phyloP scores from a whole-genome alignment of 2,797 vertebrate species.

The Diplodus puntazzo region DNA sequence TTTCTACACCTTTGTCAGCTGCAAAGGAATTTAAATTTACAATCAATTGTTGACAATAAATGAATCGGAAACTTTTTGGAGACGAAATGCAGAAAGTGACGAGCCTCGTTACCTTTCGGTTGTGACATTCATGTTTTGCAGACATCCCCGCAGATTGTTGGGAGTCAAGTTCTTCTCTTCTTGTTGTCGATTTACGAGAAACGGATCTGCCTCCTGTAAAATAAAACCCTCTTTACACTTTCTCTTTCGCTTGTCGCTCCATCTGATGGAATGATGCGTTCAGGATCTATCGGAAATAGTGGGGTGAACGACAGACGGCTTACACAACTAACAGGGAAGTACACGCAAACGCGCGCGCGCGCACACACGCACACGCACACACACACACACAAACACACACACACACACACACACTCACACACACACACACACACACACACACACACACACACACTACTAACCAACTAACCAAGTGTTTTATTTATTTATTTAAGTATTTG shows the following conservation, averaged over 20 bases:
- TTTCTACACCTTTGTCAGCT: background rate
- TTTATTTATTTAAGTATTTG: too few species aligned
- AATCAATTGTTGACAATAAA: background rate
- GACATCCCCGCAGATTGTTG: background rate
- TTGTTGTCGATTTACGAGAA: background rate
- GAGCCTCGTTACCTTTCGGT: background rate
- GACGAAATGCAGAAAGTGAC: background rate
- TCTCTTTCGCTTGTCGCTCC: slow-evolving; percentile 29
- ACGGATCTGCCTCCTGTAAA: too few species aligned
- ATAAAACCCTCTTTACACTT: background rate
- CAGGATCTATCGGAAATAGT: slow-evolving; percentile 2
- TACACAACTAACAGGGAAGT: too few species aligned
- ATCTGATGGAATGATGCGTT: background rate
- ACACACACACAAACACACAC: too few species aligned
- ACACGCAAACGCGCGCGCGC: too few species aligned
- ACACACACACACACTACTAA: too few species aligned
- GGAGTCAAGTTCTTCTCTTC: background rate
- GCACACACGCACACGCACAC: too few species aligned
- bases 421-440: too few species aligned
- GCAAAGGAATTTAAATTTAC: background rate
- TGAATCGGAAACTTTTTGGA: background rate
- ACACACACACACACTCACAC: too few species aligned
- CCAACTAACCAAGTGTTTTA: too few species aligned
- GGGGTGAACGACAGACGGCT: fast-evolving
- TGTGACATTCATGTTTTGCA: background rate